A percentile compares a stretch with the other conserved stretches of the same genome.
Conservation (phyloP, 1,140 invertebrate species). For the Gonatopus flavifemur region DNA sequence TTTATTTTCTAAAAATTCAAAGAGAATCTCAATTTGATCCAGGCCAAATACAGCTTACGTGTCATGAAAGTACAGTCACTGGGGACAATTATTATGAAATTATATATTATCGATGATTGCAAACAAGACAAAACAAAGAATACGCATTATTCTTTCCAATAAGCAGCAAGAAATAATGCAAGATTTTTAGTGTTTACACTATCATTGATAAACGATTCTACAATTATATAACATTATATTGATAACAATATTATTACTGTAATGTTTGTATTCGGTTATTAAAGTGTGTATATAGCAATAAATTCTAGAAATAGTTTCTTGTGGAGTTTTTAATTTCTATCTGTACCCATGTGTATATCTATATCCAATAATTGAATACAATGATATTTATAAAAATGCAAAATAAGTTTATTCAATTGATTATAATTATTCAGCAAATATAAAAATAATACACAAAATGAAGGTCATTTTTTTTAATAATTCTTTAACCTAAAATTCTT, state of each 20-base stretch:
- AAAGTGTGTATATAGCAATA: constrained; percentile 60
- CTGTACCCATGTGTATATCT: too few species aligned
- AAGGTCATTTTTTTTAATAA: too few species aligned
- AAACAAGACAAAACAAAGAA: constrained; percentile 18
- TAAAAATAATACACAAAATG: too few species aligned
- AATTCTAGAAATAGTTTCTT: constrained; percentile 34
- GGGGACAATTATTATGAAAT: constrained; percentile 43
- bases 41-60: constrained; percentile 14
- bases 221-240: constrained; percentile 54
- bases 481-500: too few species aligned
- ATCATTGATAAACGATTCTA: constrained; percentile 56
- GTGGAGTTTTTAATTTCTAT: too few species aligned
- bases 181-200: constrained; percentile 56
- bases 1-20: too few species aligned
- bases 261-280: constrained; percentile 60
- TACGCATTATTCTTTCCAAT: constrained; percentile 46
- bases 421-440: too few species aligned
- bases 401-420: too few species aligned
- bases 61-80: constrained; percentile 34
- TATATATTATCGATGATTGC: constrained; percentile 44
- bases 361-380: too few species aligned
- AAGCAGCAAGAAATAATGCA: constrained; percentile 36
- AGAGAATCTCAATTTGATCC: too few species aligned
- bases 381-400: too few species aligned
- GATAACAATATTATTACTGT: constrained; percentile 58